phyloP scores from a whole-genome alignment of 1,140 invertebrate species.

The Polyergus mexicanus region DNA sequence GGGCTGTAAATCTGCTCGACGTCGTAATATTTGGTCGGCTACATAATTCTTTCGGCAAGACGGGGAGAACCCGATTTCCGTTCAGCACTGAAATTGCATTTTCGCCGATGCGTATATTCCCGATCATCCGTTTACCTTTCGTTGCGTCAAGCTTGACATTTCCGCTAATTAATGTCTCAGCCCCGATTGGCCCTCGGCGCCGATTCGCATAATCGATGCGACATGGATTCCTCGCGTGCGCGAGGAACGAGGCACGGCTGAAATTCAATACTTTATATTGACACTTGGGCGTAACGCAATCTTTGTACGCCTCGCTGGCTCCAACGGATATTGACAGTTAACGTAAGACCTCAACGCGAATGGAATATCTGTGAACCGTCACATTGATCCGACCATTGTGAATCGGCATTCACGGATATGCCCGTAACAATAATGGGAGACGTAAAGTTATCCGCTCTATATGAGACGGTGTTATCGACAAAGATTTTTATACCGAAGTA shows the following conservation, averaged over 20 bases:
- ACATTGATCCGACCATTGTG: conserved; percentile 37
- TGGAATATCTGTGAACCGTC: conserved; percentile 35
- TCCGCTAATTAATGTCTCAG: conserved; percentile 53
- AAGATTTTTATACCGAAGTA: conserved; percentile 23
- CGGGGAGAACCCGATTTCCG: conserved; percentile 9
- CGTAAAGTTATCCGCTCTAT: conserved; percentile 10
- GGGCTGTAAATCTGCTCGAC: conserved; percentile 65
- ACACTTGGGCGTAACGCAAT: conserved; percentile 54
- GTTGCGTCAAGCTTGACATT: background rate
- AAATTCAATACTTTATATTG: conserved; percentile 60
- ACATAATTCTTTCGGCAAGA: conserved; percentile 59
- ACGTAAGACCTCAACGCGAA: conserved; percentile 30
- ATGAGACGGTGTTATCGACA: background rate
- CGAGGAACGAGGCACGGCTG: conserved; percentile 29
- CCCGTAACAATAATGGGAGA: conserved; percentile 31
- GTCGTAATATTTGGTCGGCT: conserved; percentile 63
- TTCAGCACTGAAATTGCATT: conserved; percentile 21
- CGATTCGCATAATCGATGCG: conserved; percentile 53
- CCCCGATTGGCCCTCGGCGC: background rate
- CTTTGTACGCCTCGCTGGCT: conserved; percentile 48
- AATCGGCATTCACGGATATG: conserved; percentile 39
- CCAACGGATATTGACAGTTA: conserved; percentile 55
- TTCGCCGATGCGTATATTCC: background rate
- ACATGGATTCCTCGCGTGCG: conserved; percentile 33
- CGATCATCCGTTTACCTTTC: background rate